Evolutionary conservation across 2,797 vertebrate species (phyloP), one percentile per base, ranked within the genome.

Genomic region (Pseudomugil gertrudae): DNA sequence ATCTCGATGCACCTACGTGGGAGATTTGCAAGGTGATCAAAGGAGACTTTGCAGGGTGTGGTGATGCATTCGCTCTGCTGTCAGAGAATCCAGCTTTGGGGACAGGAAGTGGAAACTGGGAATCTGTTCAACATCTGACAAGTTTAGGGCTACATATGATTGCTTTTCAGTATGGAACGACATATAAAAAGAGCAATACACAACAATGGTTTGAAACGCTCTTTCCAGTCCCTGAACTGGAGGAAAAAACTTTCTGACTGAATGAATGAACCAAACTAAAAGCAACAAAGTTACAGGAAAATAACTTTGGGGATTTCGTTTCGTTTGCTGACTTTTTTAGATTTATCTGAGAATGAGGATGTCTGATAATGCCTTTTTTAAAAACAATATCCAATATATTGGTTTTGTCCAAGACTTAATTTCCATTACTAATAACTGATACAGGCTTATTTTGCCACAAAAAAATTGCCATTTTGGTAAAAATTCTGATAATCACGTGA

Each of bases 91-190:
- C 56, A 55, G 57, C 60, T 75, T 66, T 64, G 38, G 62, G 50
- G 50, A 52, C 50, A 52, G 50, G 60, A 74, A 85, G 64, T 63
- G 54, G 72, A 78, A 65, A 73, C 61, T 70, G 64, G 72, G 57
- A 80, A 68, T 51, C 48, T 47, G 65, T 75, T 80, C 72, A 86
- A 52, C 50, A 52, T 52, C 26, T 52, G 50, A 52, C 26, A 17
- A 67, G 35, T 51, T 60, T 17, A 69, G 78, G 50, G 58, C 51
- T 63, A 65, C 66, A 58, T 51, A 17, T 51, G 24, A 84, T 79
- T 51, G 36, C 50, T 78, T 80, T 78, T 72, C 67, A 83, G 50
- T 36, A 52, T 64, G 66, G 61, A 69, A 10, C 9, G n/a, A 57
- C 68, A 33, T 50, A 27, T 32, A 52, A 26, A 52, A 29, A 29